phyloP scores from a whole-genome alignment of 92 coral and sea anemone genomes.

The Muricea muricata region DNA sequence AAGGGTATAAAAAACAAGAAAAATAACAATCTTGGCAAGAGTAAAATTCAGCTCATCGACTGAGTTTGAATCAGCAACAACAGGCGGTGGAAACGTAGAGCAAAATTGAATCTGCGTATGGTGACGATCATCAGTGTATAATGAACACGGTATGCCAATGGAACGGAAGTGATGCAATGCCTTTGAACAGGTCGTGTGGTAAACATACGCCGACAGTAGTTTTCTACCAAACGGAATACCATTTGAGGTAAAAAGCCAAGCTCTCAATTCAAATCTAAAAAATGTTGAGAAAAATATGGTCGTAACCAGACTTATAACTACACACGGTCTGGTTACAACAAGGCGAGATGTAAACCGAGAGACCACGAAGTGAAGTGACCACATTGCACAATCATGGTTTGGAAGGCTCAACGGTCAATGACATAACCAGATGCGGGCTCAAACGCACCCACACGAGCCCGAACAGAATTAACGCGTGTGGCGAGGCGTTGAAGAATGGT shows the following conservation, averaged over 20 bases:
- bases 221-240: slow-evolving; percentile 37
- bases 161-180: not conserved
- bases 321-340: slow-evolving; percentile 40
- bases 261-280: slow-evolving; percentile 41
- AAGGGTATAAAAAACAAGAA: not conserved
- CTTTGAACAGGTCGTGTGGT: slow-evolving; percentile 11
- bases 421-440: slow-evolving; percentile 8
- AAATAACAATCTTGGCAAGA: not conserved
- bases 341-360: slow-evolving; percentile 34
- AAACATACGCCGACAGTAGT: slow-evolving; percentile 2
- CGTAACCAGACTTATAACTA: slow-evolving; percentile 65
- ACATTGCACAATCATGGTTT: slow-evolving; percentile 58
- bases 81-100: not conserved
- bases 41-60: not conserved
- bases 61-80: not conserved
- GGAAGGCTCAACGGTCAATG: slow-evolving; percentile 47
- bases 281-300: slow-evolving; percentile 39
- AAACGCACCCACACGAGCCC: slow-evolving; percentile 33
- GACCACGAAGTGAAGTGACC: too few relatives aligned
- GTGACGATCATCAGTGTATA: slow-evolving; percentile 28
- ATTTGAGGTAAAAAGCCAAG: not conserved
- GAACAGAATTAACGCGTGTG: slow-evolving; percentile 46
- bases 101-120: not conserved
- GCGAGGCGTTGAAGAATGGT: slow-evolving; percentile 34
- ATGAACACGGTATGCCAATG: slow-evolving; percentile 27